Percentiles rank a stretch among this genome's conserved stretches.
phyloP scores from a whole-genome alignment of 30 jellyfish, hydroid and myxozoan species.

The Aurelia sp. region DNA sequence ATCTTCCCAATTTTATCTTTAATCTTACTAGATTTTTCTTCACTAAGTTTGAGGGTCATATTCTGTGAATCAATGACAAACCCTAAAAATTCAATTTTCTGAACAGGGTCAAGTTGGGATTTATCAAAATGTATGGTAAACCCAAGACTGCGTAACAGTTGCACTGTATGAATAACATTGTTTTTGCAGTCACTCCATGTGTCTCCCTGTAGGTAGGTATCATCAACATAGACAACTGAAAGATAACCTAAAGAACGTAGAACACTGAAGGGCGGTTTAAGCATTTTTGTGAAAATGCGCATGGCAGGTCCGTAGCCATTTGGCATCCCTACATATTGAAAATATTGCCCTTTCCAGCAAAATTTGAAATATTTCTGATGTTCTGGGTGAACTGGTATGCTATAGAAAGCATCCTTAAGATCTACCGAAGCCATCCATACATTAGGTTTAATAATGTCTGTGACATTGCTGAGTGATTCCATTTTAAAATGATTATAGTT shows the following conservation, averaged over 20 bases:
- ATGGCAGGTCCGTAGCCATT: slow-evolving; percentile 32
- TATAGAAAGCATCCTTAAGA: slow-evolving; percentile 49
- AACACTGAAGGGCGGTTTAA: slow-evolving; percentile 23
- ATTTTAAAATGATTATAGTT: slow-evolving; percentile 44
- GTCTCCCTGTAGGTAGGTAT: slow-evolving; percentile 18
- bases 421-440: slow-evolving; percentile 53
- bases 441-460: slow-evolving; percentile 2
- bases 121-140: slow-evolving; percentile 2
- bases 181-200: slow-evolving; percentile 4
- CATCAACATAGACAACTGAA: slow-evolving; percentile 42
- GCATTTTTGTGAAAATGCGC: slow-evolving; percentile 25
- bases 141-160: background rate
- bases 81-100: slow-evolving; percentile 6
- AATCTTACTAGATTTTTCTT: background rate
- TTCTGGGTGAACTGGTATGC: slow-evolving; percentile 13
- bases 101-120: background rate
- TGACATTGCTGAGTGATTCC: slow-evolving; percentile 24
- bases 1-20: background rate
- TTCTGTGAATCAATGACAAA: slow-evolving; percentile 3
- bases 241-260: background rate
- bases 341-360: slow-evolving; percentile 7
- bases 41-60: background rate
- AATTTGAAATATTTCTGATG: slow-evolving; percentile 43
- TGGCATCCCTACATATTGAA: slow-evolving; percentile 29
- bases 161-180: background rate